Evolutionary conservation across 2,113 vertebrate genomes (phyloP).

Genomic region (Amazona vittata): DNA sequence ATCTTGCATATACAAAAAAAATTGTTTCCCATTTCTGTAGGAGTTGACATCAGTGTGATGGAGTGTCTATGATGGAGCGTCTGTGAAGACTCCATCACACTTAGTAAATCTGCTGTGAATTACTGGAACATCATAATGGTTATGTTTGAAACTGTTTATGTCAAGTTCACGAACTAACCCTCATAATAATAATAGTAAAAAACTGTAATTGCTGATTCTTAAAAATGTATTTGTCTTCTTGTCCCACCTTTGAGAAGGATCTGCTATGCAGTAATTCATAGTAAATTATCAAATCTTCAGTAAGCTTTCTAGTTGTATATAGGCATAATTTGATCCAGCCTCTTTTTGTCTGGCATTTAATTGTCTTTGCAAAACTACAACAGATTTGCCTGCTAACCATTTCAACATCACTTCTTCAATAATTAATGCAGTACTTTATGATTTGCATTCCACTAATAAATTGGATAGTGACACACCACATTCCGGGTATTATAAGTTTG

Average conservation of each 20-base stretch:
- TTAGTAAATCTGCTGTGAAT: constrained; percentile 21
- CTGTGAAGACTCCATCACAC: neutral
- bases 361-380: neutral
- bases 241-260: neutral
- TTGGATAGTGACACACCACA: constrained; percentile 19
- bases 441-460: constrained; percentile 52
- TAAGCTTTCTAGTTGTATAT: neutral
- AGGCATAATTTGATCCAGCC: neutral
- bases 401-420: constrained; percentile 44
- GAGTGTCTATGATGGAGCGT: neutral
- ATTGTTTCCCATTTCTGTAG: constrained; percentile 1
- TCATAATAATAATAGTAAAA: neutral
- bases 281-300: neutral
- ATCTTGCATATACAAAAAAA: constrained; percentile 30
- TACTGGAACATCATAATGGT: constrained; percentile 24
- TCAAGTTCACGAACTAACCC: neutral
- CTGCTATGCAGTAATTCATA: neutral
- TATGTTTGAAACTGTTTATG: neutral
- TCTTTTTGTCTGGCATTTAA: neutral
- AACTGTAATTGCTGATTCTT: neutral
- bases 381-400: constrained; percentile 14
- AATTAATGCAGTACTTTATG: constrained; percentile 29
- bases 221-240: neutral
- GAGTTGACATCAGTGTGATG: neutral
- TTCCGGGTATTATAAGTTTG: neutral